Percentiles rank a stretch among this genome's conserved stretches.
Conservation (phyloP, 2,888 invertebrate genomes). For the Eupithecia centaureata region DNA sequence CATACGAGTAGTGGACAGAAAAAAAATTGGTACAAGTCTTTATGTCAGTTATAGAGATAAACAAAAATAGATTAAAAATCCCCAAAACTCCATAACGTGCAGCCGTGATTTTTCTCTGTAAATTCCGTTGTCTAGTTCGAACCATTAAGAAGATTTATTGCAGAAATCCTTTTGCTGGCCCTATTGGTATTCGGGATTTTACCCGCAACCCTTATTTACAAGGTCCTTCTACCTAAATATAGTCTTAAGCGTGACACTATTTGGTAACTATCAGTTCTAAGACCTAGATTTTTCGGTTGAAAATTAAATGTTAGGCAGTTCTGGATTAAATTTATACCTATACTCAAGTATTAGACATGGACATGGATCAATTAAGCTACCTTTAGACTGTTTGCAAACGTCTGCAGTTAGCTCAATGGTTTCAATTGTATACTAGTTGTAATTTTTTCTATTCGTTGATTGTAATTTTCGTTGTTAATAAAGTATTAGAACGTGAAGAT, state of each 20-base stretch:
- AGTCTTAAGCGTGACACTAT: conserved; percentile 1
- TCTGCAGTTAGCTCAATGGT: too few species aligned
- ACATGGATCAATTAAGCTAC: too few species aligned
- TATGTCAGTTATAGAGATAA: not conserved
- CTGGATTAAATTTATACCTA: not conserved
- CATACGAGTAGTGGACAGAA: not conserved
- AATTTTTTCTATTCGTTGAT: too few species aligned
- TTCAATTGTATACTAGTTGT: too few species aligned
- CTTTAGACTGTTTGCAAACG: too few species aligned
- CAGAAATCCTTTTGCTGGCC: conserved; percentile 23
- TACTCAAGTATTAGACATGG: not conserved
- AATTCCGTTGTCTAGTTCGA: conserved; percentile 15
- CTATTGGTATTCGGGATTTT: conserved; percentile 28
- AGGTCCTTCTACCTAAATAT: conserved; percentile 10
- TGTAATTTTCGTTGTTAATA: too few species aligned
- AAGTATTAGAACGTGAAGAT: too few species aligned
- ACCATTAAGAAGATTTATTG: conserved; percentile 24
- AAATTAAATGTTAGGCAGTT: not conserved
- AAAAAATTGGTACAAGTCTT: not conserved
- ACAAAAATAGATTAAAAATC: not conserved
- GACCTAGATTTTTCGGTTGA: not conserved
- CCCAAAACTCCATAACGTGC: not conserved
- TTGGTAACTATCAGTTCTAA: not conserved
- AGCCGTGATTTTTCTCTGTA: conserved; percentile 1
- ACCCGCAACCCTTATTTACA: conserved; percentile 20